A percentile compares a stretch with the other conserved stretches of the same genome.
phyloP scores from a whole-genome alignment of 2,797 vertebrate genomes.

The Atherinosoma microstoma region DNA sequence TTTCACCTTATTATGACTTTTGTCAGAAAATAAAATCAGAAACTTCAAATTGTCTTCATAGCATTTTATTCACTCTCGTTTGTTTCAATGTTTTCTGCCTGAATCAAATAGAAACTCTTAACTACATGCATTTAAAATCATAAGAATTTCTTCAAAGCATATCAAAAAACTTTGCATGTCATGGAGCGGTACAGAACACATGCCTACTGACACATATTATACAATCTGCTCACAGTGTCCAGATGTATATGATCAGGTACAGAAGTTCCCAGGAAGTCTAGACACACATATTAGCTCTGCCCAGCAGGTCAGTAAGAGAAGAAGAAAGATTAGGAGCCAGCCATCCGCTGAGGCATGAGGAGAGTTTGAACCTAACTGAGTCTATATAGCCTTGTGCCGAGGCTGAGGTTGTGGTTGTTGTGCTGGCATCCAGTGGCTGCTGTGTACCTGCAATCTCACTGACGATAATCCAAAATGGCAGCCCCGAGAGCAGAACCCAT shows the following conservation, averaged over 20 bases:
- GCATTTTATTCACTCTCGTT: not conserved
- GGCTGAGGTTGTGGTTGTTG: constrained; percentile 62
- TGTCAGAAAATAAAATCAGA: too few relatives aligned
- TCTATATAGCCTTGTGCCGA: constrained; percentile 49
- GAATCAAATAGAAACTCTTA: not conserved
- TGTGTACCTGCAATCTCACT: constrained; percentile 80
- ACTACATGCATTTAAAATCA: not conserved
- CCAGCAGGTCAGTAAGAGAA: constrained; percentile 66
- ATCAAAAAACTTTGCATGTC: not conserved
- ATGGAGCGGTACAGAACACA: not conserved
- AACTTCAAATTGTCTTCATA: too few relatives aligned
- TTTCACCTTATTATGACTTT: not conserved
- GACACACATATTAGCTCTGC: constrained; percentile 74
- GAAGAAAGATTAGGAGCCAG: constrained; percentile 57
- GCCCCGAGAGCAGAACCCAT: constrained; percentile 84
- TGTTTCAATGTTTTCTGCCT: not conserved
- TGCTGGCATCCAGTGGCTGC: constrained; percentile 64
- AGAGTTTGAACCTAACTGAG: constrained; percentile 60
- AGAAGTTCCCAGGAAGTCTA: constrained; percentile 63
- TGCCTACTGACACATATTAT: not conserved
- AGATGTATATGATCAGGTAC: constrained; percentile 50
- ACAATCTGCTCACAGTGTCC: constrained; percentile 26
- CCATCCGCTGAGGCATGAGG: constrained; percentile 69
- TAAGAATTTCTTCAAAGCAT: not conserved
- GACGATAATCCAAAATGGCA: constrained; percentile 90